These are phyloP conservation scores for Chiloscyllium plagiosum DNA, from an alignment of 2,113 vertebrate species.

Conservation along the genomic window DNA sequence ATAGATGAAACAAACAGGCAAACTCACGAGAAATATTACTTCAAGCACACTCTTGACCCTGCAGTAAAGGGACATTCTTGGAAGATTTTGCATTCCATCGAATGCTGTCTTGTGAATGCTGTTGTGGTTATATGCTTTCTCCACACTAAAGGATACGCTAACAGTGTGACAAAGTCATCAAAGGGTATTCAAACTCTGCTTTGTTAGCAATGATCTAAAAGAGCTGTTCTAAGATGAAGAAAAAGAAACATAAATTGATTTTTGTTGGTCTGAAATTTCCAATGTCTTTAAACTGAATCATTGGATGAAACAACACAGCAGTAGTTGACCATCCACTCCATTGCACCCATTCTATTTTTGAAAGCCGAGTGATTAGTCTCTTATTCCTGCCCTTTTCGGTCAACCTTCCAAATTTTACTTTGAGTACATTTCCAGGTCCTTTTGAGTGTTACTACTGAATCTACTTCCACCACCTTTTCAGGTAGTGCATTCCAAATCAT, in stretches of 20 bases:
- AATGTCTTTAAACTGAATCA: neutral
- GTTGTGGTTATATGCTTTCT: neutral
- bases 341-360: too few relatives aligned
- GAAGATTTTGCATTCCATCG: neutral
- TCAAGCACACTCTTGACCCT: neutral
- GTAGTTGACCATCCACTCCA: too few relatives aligned
- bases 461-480: too few relatives aligned
- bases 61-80: neutral
- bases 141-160: neutral
- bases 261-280: neutral
- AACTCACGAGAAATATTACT: neutral
- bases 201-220: neutral
- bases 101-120: neutral
- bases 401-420: too few relatives aligned
- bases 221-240: neutral
- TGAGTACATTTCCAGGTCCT: too few relatives aligned
- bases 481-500: too few relatives aligned
- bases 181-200: neutral
- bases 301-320: neutral
- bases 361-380: too few relatives aligned
- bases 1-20: neutral
- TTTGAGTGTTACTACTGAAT: too few relatives aligned
- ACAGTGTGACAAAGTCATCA: neutral
- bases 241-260: neutral
- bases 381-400: too few relatives aligned